phyloP scores from a whole-genome alignment of 2,888 invertebrate genomes.

The Trachelus stipa region DNA sequence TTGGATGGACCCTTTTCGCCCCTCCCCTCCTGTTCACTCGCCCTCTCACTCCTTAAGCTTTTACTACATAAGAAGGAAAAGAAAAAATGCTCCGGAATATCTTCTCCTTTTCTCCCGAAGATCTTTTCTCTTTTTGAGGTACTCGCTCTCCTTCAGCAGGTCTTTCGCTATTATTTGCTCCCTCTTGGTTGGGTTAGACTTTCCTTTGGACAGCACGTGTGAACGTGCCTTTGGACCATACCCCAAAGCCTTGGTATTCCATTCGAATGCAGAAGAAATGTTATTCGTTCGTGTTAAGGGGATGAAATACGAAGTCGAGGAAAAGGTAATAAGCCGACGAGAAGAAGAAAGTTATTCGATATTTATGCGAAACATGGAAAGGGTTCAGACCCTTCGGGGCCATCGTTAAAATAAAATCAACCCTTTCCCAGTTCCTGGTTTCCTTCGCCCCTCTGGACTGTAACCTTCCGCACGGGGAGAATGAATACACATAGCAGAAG shows the following conservation, averaged over 20 bases:
- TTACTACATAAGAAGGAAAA: not conserved
- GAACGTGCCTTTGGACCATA: not conserved
- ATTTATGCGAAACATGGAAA: constrained; percentile 24
- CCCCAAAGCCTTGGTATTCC: not conserved
- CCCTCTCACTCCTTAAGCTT: not conserved
- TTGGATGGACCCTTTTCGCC: not conserved
- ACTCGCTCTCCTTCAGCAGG: too few relatives aligned
- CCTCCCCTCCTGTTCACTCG: not conserved
- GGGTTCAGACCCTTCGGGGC: constrained; percentile 12
- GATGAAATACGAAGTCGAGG: too few relatives aligned
- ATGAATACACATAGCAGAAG: too few relatives aligned
- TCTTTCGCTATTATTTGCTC: too few relatives aligned
- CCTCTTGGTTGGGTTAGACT: too few relatives aligned
- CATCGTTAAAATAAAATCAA: constrained; percentile 31
- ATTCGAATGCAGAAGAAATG: constrained; percentile 2
- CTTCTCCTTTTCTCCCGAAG: too few relatives aligned
- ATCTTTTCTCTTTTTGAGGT: too few relatives aligned
- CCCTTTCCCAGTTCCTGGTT: not conserved
- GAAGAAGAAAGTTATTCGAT: constrained; percentile 32
- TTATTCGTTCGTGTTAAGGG: not conserved
- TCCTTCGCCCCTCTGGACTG: too few relatives aligned
- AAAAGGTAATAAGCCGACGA: constrained; percentile 10
- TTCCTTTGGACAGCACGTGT: not conserved
- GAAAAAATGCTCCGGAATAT: too few relatives aligned
- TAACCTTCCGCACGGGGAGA: too few relatives aligned